A percentile compares a stretch with the other conserved stretches of the same genome.
Conservation (phyloP, 2,888 invertebrate species). For the Eupithecia vulgata region DNA sequence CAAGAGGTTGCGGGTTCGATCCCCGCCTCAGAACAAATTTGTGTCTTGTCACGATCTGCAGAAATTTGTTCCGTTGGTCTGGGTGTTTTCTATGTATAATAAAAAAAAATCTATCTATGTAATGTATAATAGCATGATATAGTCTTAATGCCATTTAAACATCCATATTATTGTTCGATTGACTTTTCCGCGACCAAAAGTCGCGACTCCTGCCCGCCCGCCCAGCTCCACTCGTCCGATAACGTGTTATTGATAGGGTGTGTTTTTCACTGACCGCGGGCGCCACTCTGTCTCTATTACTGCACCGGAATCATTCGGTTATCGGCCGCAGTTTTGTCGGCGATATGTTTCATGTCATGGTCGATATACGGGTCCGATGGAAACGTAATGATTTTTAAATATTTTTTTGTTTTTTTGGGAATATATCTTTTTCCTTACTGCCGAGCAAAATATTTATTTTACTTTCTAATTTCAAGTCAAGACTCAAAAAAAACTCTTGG, state of each 20-base stretch:
- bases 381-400: not conserved
- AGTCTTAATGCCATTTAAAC: no score
- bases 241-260: constrained; percentile 65
- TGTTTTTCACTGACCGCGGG: constrained; percentile 68
- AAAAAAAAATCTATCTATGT: no score
- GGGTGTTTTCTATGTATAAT: no score
- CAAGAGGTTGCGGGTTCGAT: no score
- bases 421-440: not conserved
- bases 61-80: no score
- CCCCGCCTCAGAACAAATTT: no score
- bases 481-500: not conserved
- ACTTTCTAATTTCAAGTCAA: no score
- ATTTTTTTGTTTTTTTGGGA: not conserved
- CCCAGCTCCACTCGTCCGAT: constrained; percentile 26
- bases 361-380: constrained; percentile 3
- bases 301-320: constrained; percentile 28
- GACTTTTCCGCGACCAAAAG: not conserved
- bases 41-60: no score
- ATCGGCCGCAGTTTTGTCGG: constrained; percentile 30
- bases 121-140: no score
- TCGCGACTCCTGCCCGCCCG: not conserved
- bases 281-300: constrained; percentile 61
- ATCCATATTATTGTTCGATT: no score
- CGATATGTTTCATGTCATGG: constrained; percentile 23
- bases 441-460: not conserved